Evolutionary conservation across 2,888 invertebrate genomes (phyloP).

Genomic region (Carabus problematicus): DNA sequence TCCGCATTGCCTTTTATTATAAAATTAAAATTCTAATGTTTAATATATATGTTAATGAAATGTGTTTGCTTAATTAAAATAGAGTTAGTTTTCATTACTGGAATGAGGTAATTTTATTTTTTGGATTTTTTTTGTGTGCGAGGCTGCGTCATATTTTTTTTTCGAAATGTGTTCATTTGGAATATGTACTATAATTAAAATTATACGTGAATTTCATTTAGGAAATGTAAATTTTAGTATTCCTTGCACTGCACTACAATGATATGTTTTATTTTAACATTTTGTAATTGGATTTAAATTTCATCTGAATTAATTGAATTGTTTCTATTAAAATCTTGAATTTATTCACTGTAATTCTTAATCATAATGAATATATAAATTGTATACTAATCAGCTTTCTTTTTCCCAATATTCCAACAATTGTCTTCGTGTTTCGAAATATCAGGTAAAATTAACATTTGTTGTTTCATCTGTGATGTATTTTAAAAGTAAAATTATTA

Average conservation of each 20-base stretch:
- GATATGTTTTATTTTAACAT: no score
- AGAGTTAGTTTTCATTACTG: constrained; percentile 29
- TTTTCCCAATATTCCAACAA: no score
- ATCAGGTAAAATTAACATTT: no score
- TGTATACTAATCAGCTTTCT: no score
- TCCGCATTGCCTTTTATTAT: constrained; percentile 18
- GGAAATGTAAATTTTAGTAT: constrained; percentile 25
- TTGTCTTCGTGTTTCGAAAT: no score
- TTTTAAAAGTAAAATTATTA: no score
- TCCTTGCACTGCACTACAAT: not conserved
- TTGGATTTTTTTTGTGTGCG: constrained; percentile 9
- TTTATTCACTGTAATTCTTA: no score
- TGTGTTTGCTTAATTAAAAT: constrained; percentile 35
- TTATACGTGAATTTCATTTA: constrained; percentile 22
- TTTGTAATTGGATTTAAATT: no score
- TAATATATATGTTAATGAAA: constrained; percentile 39
- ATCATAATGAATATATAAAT: no score
- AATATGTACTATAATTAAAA: constrained; percentile 19
- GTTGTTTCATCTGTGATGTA: no score
- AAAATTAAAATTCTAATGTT: constrained; percentile 36
- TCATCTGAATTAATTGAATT: no score
- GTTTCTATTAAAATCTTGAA: no score
- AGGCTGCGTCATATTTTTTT: not conserved
- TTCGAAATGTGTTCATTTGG: constrained; percentile 20
- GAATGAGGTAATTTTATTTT: constrained; percentile 28